Conservation (phyloP, 1,140 invertebrate species). For the Mizuhopecten yessoensis region DNA sequence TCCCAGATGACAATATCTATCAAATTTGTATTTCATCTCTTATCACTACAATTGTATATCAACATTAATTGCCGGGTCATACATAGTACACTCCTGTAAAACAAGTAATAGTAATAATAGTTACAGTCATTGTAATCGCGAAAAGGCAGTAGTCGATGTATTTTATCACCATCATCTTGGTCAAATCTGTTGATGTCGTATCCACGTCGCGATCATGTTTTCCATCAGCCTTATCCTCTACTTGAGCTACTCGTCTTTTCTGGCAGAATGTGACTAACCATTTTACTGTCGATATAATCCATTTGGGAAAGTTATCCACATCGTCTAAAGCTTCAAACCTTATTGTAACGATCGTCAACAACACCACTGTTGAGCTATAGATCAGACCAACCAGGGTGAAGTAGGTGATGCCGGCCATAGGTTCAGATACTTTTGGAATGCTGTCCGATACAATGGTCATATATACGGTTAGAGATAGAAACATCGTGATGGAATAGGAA, state of each 20-base stretch:
- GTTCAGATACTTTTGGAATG: constrained; percentile 50
- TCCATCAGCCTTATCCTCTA: background rate
- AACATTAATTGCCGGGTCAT: too few relatives aligned
- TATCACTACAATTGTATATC: too few relatives aligned
- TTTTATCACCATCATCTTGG: background rate
- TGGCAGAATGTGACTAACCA: background rate
- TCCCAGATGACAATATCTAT: too few relatives aligned
- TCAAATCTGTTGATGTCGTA: background rate
- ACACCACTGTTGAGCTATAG: background rate
- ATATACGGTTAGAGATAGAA: constrained; percentile 50
- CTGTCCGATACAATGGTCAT: constrained; percentile 34
- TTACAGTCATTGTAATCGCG: background rate
- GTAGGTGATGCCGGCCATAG: constrained; percentile 40
- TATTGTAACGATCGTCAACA: background rate
- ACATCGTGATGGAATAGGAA: constrained; percentile 47
- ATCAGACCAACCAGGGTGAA: constrained; percentile 21
- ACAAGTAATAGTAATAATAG: background rate
- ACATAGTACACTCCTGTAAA: too few relatives aligned
- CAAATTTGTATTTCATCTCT: too few relatives aligned
- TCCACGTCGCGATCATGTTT: background rate
- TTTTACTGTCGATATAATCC: background rate
- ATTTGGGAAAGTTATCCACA: background rate
- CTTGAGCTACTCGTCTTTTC: background rate
- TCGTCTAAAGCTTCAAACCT: constrained; percentile 25
- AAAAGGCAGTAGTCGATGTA: background rate